phyloP scores from a whole-genome alignment of 2,797 vertebrate genomes.

The Sibirionetta formosa region DNA sequence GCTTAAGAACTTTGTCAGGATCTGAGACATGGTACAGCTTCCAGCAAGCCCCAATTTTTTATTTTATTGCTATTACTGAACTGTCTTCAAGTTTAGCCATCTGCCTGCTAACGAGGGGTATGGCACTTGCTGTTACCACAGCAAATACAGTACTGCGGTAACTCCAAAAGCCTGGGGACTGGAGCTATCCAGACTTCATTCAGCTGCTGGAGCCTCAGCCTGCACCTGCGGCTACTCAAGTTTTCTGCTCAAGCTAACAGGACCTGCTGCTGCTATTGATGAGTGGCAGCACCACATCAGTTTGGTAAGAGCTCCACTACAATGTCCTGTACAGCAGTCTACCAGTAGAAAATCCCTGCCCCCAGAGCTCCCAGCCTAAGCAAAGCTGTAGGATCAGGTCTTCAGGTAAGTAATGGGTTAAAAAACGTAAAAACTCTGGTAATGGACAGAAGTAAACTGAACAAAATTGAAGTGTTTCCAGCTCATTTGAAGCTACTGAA shows the following conservation, averaged over 20 bases:
- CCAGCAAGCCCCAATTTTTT: neutral
- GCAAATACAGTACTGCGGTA: fast-evolving
- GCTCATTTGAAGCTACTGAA: neutral
- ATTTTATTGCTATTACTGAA: neutral
- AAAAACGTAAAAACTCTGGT: neutral
- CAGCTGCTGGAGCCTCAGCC: neutral
- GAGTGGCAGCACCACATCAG: fast-evolving
- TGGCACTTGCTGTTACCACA: neutral
- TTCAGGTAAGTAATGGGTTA: slow-evolving; percentile 12
- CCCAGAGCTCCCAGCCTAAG: neutral
- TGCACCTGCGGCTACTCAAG: neutral
- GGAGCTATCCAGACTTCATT: neutral
- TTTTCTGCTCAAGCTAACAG: neutral
- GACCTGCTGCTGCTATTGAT: fast-evolving
- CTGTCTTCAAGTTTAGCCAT: fast-evolving
- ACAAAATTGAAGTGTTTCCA: neutral
- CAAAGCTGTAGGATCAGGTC: neutral
- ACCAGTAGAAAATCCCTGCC: neutral
- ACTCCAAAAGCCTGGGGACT: neutral
- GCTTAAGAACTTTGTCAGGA: neutral
- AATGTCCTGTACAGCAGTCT: neutral
- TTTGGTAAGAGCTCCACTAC: fast-evolving
- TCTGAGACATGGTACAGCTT: neutral
- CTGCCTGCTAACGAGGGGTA: neutral
- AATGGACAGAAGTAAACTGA: neutral